Conservation (phyloP, 2,888 invertebrate genomes). For the Papilio elwesi region DNA sequence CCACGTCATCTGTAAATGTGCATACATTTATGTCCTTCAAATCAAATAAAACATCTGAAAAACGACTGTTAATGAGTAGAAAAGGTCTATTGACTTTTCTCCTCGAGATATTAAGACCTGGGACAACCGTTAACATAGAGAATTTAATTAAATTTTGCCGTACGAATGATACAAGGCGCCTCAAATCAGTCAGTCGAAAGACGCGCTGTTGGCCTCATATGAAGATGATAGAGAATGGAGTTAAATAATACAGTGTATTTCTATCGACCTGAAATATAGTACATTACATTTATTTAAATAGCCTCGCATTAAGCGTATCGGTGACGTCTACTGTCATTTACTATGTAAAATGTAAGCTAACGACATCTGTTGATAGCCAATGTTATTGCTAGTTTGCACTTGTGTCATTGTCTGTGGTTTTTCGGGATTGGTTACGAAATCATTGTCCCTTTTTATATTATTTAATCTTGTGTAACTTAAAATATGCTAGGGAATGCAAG, state of each 20-base stretch:
- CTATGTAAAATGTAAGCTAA: conserved; percentile 1
- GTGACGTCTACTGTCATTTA: background rate
- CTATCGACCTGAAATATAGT: background rate
- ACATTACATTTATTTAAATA: background rate
- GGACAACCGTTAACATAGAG: too few species aligned
- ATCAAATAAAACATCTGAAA: too few species aligned
- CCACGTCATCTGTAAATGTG: conserved; percentile 18
- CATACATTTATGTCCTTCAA: background rate
- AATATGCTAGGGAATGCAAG: background rate
- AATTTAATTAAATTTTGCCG: too few species aligned
- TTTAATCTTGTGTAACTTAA: background rate
- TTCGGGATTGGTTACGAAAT: background rate
- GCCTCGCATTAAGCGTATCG: background rate
- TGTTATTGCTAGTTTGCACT: conserved; percentile 14
- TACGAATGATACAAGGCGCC: too few species aligned
- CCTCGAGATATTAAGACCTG: background rate
- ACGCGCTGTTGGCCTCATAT: too few species aligned
- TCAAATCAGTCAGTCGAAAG: too few species aligned
- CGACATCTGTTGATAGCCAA: conserved; percentile 20
- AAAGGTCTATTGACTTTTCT: background rate
- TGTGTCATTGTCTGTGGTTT: background rate
- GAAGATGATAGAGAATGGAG: too few species aligned
- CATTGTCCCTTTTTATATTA: background rate
- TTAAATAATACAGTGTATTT: background rate
- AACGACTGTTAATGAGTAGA: too few species aligned